Percentiles rank a stretch among this genome's conserved stretches.
Conservation (phyloP, 2,797 vertebrate genomes). For the Emydoidea blandingii region DNA sequence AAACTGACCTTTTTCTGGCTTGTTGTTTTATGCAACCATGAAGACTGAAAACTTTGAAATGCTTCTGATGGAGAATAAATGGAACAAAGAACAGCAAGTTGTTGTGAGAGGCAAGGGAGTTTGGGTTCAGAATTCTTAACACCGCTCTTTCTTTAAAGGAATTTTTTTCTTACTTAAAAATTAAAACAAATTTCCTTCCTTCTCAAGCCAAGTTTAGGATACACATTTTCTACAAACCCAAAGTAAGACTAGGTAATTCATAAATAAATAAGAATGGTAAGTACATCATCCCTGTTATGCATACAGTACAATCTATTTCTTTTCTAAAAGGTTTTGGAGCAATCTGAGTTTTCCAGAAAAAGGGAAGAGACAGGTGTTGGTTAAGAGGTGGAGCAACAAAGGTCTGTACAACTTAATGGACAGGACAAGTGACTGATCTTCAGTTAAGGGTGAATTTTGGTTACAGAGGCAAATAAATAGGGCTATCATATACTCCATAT, state of each 20-base stretch:
- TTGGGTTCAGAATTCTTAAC: not conserved
- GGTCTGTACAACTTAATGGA: rapidly evolving
- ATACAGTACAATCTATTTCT: not conserved
- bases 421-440: not conserved
- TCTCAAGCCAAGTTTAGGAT: not conserved
- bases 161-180: not conserved
- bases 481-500: not conserved
- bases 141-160: rapidly evolving
- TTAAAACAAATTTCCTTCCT: not conserved
- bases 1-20: not conserved
- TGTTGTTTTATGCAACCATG: not conserved
- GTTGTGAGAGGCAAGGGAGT: not conserved
- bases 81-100: not conserved
- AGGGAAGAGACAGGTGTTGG: not conserved
- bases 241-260: not conserved
- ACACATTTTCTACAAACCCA: not conserved
- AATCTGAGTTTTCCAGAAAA: not conserved
- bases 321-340: not conserved
- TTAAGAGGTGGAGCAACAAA: not conserved
- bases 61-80: not conserved
- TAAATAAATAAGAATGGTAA: not conserved
- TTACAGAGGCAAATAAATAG: not conserved
- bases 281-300: not conserved
- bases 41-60: not conserved
- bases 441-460: not conserved